Base-by-base conservation (phyloP, 2,888 invertebrate genomes). In the Macaria liturata region DNA sequence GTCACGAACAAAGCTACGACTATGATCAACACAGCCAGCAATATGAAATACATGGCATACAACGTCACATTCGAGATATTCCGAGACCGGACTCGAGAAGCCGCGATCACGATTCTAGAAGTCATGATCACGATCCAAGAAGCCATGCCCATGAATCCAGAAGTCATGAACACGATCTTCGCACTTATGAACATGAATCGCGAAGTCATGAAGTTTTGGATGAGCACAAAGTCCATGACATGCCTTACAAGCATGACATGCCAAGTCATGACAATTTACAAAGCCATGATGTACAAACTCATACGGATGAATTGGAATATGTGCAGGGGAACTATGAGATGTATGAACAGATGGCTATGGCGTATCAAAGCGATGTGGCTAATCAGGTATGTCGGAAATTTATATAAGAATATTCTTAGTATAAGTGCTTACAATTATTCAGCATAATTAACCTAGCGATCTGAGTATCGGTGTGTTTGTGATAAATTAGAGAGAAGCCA, bases 271-370 rank as follows among this genome's bases (percentile, higher is more conserved):
- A 32, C 32, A 39, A 43, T 9, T 42, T 56, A n/a, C 56, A 50
- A 34, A 44, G 51, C 6, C 51, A 52, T 49, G 55, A 31, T 48
- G 43, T 20, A 3, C 30, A 20, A 30, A 30, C 30, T 30, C 45
- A 45, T 9, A 32, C 3, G n/a, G 32, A 47, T 20, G 37, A 46
- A 0, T 34, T 54, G 4, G 81, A 78, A 9, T 87, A 87, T 47
- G 83, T 80, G 9, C 77, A 80, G 0, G 84, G 77, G 9, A 82
- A 81, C 54, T 91, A 91, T 48, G 91, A 90, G 62, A 84, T 91
- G 78, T 88, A 87, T 43, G 91, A 91, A 37, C 90, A 88, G 7
- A 64, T 90, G 68, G 91, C 90, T 0, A 88, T 91, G 89, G 89
- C 86, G n/a, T 90, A 91, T 51, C 90, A 90, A 70, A 86, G 85